Percentiles rank a stretch among this genome's conserved stretches.
phyloP scores from a whole-genome alignment of 2,888 invertebrate genomes.

The Cosmorhoe ocellata region DNA sequence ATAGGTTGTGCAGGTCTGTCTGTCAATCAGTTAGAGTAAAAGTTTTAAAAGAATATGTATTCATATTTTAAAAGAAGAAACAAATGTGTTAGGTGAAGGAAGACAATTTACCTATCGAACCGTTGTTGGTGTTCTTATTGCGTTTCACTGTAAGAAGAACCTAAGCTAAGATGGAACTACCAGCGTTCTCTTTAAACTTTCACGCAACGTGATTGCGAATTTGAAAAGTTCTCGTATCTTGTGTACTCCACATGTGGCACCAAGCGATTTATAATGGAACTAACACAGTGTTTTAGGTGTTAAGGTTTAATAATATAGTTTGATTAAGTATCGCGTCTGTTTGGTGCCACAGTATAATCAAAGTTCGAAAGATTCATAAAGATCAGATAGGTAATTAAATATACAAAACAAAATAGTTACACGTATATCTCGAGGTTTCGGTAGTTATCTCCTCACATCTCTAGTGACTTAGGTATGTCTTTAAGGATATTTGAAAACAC shows the following conservation, averaged over 20 bases:
- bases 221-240: conserved; percentile 64
- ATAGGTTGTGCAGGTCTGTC: too few species aligned
- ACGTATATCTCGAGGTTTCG: too few species aligned
- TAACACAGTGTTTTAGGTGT: neutral
- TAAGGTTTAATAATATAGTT: conserved; percentile 1
- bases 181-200: conserved; percentile 60
- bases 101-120: neutral
- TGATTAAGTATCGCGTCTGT: neutral
- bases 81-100: too few species aligned
- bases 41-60: too few species aligned
- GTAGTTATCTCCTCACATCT: too few species aligned
- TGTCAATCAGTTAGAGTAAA: too few species aligned
- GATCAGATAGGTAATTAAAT: too few species aligned
- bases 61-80: too few species aligned
- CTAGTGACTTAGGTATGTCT: too few species aligned
- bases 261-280: conserved; percentile 24
- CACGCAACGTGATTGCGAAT: conserved; percentile 68
- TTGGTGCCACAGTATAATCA: neutral
- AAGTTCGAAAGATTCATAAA: too few species aligned
- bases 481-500: too few species aligned
- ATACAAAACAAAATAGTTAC: too few species aligned
- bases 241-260: conserved; percentile 51
- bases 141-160: conserved; percentile 36
- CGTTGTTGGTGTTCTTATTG: conserved; percentile 12
- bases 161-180: conserved; percentile 50